Evolutionary conservation across 2,888 invertebrate genomes (phyloP).

Genomic region (Phyllotreta cruciferae): DNA sequence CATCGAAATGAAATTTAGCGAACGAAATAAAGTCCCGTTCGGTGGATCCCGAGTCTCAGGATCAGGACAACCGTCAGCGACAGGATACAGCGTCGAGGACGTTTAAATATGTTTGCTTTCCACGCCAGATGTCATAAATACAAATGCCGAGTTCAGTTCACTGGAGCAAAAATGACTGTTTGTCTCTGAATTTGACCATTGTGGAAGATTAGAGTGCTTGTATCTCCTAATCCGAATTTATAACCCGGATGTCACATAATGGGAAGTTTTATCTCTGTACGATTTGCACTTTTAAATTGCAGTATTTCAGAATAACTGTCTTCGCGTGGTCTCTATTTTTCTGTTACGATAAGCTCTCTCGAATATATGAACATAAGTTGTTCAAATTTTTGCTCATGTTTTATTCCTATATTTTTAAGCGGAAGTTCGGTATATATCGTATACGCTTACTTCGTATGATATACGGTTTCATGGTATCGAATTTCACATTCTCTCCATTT

Average conservation of each 20-base stretch:
- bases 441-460: conserved; percentile 10
- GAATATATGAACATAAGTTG: conserved; percentile 28
- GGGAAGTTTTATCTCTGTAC: conserved; percentile 40
- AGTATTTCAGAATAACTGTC: conserved; percentile 32
- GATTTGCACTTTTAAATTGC: conserved; percentile 43
- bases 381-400: conserved; percentile 21
- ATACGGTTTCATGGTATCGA: conserved; percentile 14
- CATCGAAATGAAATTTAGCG: conserved; percentile 21
- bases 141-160: conserved; percentile 53
- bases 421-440: conserved; percentile 14
- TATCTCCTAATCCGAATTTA: conserved; percentile 54
- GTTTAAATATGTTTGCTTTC: conserved; percentile 56
- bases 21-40: conserved; percentile 15
- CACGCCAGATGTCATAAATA: conserved; percentile 56
- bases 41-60: conserved; percentile 49
- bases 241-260: conserved; percentile 44
- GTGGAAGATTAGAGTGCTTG: conserved; percentile 55
- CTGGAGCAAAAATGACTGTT: conserved; percentile 56
- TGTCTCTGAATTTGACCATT: conserved; percentile 56
- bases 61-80: conserved; percentile 53
- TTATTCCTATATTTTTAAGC: conserved; percentile 24
- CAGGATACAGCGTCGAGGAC: conserved; percentile 42
- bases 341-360: conserved; percentile 24
- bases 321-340: conserved; percentile 23
- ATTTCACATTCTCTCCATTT: conserved; percentile 6